These are phyloP conservation scores for Syngnathus acus DNA, from an alignment of 2,797 vertebrate genomes.

Conservation along the genomic window DNA sequence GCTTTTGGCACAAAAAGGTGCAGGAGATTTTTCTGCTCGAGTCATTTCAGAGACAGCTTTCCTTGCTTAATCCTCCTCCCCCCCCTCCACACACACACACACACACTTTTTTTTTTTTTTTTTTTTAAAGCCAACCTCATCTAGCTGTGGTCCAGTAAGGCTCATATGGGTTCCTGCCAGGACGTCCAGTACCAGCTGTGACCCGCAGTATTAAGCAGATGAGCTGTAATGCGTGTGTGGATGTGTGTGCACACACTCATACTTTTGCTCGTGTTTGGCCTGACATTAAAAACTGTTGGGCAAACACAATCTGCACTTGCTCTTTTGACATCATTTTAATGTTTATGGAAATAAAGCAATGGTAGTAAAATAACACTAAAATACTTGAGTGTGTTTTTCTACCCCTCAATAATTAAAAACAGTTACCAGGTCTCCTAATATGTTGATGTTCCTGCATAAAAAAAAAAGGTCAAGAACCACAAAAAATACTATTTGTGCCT, in stretches of 20 bases:
- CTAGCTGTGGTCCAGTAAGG: constrained; percentile 46
- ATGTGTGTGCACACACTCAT: neutral
- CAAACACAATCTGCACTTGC: neutral
- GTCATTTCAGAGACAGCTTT: constrained; percentile 56
- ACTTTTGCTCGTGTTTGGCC: neutral
- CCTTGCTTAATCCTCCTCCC: constrained; percentile 52
- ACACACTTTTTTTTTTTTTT: constrained; percentile 8
- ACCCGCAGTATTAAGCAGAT: constrained; percentile 36
- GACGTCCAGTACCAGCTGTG: constrained; percentile 47
- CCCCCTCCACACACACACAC: no score
- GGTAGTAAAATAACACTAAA: constrained; percentile 24
- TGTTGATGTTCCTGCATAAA: no score
- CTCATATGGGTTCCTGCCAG: constrained; percentile 32
- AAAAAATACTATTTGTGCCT: neutral
- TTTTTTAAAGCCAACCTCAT: constrained; percentile 56
- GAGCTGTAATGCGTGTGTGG: constrained; percentile 3
- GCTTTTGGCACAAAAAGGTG: neutral
- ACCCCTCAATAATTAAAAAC: no score
- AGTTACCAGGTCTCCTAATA: no score
- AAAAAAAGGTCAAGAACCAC: no score
- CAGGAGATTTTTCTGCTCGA: constrained; percentile 20
- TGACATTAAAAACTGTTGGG: neutral
- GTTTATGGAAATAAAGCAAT: constrained; percentile 25
- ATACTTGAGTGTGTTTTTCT: neutral
- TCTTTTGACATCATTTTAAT: constrained; percentile 24